Conservation (phyloP, 2,888 invertebrate species). For the Mesochorus sp. region DNA sequence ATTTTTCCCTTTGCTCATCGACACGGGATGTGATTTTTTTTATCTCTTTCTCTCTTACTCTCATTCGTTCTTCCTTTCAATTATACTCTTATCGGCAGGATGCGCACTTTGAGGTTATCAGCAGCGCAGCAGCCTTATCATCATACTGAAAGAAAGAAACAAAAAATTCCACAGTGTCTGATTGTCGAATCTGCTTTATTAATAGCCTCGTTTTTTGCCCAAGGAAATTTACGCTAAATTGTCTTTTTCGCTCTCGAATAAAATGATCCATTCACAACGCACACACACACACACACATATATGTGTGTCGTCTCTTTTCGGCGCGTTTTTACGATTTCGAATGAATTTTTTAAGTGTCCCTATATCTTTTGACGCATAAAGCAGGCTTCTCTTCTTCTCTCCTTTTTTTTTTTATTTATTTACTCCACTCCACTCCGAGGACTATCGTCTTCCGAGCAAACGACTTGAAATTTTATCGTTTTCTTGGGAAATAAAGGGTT, state of each 20-base stretch:
- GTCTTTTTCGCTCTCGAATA: neutral
- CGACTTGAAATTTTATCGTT: constrained; percentile 4
- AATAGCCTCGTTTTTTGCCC: constrained; percentile 2
- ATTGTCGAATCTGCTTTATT: constrained; percentile 22
- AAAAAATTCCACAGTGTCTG: neutral
- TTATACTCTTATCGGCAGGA: constrained; percentile 47
- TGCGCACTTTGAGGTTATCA: constrained; percentile 49
- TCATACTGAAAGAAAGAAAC: neutral
- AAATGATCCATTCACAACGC: no score
- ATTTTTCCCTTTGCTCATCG: constrained; percentile 41
- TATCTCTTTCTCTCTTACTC: neutral
- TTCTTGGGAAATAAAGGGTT: constrained; percentile 1
- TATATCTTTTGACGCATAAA: constrained; percentile 8
- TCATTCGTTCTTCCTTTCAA: neutral
- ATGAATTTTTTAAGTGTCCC: constrained; percentile 33
- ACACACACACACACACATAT: no score
- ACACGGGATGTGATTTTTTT: constrained; percentile 45
- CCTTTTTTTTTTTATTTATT: neutral
- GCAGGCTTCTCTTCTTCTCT: neutral
- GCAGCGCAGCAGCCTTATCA: constrained; percentile 15
- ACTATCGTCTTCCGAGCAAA: neutral
- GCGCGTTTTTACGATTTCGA: neutral
- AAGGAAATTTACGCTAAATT: neutral
- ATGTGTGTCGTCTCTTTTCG: no score
- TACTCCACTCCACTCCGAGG: neutral